These are phyloP conservation scores for Yponomeuta plumbellus DNA, from an alignment of 2,888 invertebrate genomes.

Conservation along the genomic window DNA sequence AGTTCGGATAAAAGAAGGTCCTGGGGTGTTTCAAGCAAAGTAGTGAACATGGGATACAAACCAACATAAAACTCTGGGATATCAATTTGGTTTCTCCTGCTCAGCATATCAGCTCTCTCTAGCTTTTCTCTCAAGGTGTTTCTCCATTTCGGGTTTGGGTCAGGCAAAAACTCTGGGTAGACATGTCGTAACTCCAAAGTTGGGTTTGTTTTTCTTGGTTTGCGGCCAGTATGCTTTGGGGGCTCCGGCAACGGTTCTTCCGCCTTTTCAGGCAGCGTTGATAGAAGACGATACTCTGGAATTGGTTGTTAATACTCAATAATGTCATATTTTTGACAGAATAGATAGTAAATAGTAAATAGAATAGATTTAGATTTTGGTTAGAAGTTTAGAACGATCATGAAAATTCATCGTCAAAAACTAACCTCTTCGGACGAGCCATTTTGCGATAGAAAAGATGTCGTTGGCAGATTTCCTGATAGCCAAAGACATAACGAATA, in stretches of 20 bases:
- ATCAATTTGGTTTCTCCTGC: constrained; percentile 85
- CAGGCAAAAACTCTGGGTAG: constrained; percentile 95
- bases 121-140: constrained; percentile 90
- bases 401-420: constrained; percentile 6
- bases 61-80: constrained; percentile 99
- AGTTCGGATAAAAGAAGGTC: too few species aligned
- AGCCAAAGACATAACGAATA: constrained; percentile 44
- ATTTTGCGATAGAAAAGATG: constrained; percentile 46
- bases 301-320: constrained; percentile 13
- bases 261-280: constrained; percentile 48
- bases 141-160: constrained; percentile 85
- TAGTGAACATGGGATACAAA: constrained; percentile 49
- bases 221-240: constrained; percentile 29
- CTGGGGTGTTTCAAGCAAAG: too few species aligned
- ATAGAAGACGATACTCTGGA: constrained; percentile 50
- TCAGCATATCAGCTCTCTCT: constrained; percentile 95
- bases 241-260: constrained; percentile 26
- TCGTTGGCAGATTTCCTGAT: constrained; percentile 42
- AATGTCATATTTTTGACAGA: too few species aligned
- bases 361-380: too few species aligned
- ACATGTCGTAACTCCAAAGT: constrained; percentile 79
- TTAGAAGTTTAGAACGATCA: background rate
- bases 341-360: too few species aligned
- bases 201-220: constrained; percentile 32
- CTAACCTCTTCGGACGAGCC: constrained; percentile 63